A percentile compares a stretch with the other conserved stretches of the same genome.
These are phyloP conservation scores for Scolopax rusticola DNA, from an alignment of 2,797 vertebrate species.

Conservation along the genomic window DNA sequence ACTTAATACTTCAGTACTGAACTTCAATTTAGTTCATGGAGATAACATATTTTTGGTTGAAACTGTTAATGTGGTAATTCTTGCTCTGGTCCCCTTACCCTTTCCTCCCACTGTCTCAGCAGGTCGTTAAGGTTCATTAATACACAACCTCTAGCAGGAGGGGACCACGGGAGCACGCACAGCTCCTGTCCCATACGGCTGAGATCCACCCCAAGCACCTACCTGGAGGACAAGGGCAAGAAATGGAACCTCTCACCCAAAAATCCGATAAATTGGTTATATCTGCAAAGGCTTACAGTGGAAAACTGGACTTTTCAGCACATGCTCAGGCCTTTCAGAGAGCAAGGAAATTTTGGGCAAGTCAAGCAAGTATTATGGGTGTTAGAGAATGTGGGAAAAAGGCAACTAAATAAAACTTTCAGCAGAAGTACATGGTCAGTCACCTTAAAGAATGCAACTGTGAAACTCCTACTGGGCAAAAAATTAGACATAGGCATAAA, in stretches of 20 bases:
- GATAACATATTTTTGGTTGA: not conserved
- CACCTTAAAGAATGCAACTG: not conserved
- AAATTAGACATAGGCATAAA: not conserved
- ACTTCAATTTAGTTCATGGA: not conserved
- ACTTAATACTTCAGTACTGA: not conserved
- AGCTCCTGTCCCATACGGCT: rapidly evolving
- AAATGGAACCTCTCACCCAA: not conserved
- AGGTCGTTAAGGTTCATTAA: not conserved
- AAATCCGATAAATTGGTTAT: not conserved
- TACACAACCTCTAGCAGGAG: not conserved
- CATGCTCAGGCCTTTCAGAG: not conserved
- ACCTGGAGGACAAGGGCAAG: not conserved
- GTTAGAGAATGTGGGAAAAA: not conserved
- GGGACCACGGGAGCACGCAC: rapidly evolving
- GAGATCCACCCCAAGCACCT: rapidly evolving
- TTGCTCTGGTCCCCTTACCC: not conserved
- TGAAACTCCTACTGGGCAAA: not conserved
- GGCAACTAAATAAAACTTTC: not conserved
- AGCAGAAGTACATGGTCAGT: not conserved
- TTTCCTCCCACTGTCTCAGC: not conserved
- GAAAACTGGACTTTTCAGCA: not conserved
- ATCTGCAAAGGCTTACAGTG: not conserved
- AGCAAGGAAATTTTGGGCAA: not conserved
- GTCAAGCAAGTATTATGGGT: not conserved
- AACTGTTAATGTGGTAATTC: not conserved